Evolutionary conservation across 2,888 invertebrate species (phyloP).

Genomic region (Plagodis pulveraria): DNA sequence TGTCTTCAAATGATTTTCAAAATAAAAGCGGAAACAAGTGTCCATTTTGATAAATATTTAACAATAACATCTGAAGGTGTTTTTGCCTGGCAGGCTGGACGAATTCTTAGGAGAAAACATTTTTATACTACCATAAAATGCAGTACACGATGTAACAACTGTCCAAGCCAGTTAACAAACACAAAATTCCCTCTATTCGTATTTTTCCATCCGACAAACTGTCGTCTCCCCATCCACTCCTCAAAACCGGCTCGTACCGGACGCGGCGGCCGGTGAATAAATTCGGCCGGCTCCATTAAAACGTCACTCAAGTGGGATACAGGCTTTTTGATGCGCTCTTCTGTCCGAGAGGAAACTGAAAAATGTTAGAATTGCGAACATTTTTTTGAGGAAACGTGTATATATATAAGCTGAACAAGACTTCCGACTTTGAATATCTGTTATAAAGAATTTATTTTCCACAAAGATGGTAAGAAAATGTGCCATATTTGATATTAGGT

Average conservation of each 20-base stretch:
- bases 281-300: constrained; percentile 62
- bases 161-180: too few species aligned
- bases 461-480: too few species aligned
- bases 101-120: too few species aligned
- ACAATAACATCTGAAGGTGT: too few species aligned
- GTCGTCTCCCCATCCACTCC: constrained; percentile 5
- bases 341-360: constrained; percentile 7
- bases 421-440: background rate
- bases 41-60: too few species aligned
- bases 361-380: constrained; percentile 7
- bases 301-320: constrained; percentile 54
- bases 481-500: too few species aligned
- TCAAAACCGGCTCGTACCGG: constrained; percentile 9
- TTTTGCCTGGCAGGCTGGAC: too few species aligned
- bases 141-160: too few species aligned
- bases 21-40: too few species aligned
- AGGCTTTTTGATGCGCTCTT: constrained; percentile 24
- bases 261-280: constrained; percentile 49
- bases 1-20: too few species aligned
- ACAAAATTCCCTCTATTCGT: background rate
- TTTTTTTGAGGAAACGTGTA: background rate
- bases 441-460: too few species aligned
- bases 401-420: background rate
- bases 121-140: too few species aligned
- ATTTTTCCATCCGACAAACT: constrained; percentile 1